A percentile compares a stretch with the other conserved stretches of the same genome.
Evolutionary conservation across 2,888 invertebrate genomes (phyloP).

Genomic region (Drosophila paucipuncta): DNA sequence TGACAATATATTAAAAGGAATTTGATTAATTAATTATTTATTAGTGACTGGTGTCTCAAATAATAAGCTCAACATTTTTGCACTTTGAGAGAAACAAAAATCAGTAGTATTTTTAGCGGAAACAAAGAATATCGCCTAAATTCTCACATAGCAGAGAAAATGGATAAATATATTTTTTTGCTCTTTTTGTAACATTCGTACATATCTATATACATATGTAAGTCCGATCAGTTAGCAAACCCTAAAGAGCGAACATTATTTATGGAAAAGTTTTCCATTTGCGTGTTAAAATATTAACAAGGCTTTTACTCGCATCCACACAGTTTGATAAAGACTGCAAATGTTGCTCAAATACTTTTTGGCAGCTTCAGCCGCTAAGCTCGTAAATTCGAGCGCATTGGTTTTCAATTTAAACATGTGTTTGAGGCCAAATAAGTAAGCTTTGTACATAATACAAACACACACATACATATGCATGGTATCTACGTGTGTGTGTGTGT

Average conservation of each 20-base stretch:
- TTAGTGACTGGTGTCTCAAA: neutral
- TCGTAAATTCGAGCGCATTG: slow-evolving; percentile 50
- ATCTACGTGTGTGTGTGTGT: slow-evolving; percentile 13
- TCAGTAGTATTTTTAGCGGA: neutral
- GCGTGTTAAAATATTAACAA: slow-evolving; percentile 20
- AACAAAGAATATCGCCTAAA: neutral
- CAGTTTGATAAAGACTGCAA: slow-evolving; percentile 43
- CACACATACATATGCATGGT: neutral
- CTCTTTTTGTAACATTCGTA: neutral
- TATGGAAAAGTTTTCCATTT: slow-evolving; percentile 28
- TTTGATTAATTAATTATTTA: neutral
- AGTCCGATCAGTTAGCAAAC: neutral
- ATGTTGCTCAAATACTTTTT: slow-evolving; percentile 16
- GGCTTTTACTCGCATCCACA: slow-evolving; percentile 6
- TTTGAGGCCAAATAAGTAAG: slow-evolving; percentile 33
- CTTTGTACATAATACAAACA: slow-evolving; percentile 27
- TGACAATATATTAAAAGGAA: neutral
- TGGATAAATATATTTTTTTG: neutral
- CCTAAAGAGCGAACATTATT: slow-evolving; percentile 16
- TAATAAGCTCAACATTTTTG: neutral
- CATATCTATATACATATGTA: neutral
- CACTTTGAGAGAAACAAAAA: neutral
- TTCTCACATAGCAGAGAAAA: neutral
- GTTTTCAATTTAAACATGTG: slow-evolving; percentile 71
- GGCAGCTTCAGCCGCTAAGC: slow-evolving; percentile 33